Conservation (phyloP, 1,140 invertebrate genomes). For the Hycleus cichorii region DNA sequence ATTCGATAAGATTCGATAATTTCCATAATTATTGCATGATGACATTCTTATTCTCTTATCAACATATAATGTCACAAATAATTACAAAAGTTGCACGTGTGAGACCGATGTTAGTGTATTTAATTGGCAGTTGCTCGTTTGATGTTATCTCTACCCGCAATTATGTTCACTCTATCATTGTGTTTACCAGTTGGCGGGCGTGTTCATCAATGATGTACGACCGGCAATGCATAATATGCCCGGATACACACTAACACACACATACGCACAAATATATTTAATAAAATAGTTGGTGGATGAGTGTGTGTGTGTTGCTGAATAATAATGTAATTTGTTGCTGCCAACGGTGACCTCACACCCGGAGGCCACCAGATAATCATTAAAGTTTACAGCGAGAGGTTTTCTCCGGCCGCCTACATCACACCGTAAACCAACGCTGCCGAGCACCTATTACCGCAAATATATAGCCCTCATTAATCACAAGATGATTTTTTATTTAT, state of each 20-base stretch:
- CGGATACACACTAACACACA: conserved; percentile 18
- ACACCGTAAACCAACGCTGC: conserved; percentile 24
- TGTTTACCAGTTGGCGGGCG: conserved; percentile 25
- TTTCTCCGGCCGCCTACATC: conserved; percentile 28
- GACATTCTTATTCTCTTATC: neutral
- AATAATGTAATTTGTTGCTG: conserved; percentile 36
- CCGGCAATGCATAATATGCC: conserved; percentile 29
- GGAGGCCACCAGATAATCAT: conserved; percentile 28
- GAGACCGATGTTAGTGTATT: conserved; percentile 10
- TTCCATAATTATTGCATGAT: neutral
- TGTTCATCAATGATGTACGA: conserved; percentile 26
- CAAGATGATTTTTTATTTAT: conserved; percentile 20
- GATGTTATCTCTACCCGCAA: conserved; percentile 22
- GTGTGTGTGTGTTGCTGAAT: conserved; percentile 30
- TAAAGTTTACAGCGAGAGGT: conserved; percentile 28
- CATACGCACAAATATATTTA: conserved; percentile 18
- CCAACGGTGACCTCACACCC: conserved; percentile 32
- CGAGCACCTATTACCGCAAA: conserved; percentile 20
- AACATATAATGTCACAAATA: neutral
- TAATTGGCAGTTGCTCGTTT: conserved; percentile 20
- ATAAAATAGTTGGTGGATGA: conserved; percentile 19
- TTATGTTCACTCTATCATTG: conserved; percentile 30
- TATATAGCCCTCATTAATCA: conserved; percentile 21
- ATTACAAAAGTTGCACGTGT: conserved; percentile 20
- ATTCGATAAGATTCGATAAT: too few species aligned